A percentile compares a stretch with the other conserved stretches of the same genome.
phyloP scores from a whole-genome alignment of 2,797 vertebrate genomes.

The Benthosema pterotum region DNA sequence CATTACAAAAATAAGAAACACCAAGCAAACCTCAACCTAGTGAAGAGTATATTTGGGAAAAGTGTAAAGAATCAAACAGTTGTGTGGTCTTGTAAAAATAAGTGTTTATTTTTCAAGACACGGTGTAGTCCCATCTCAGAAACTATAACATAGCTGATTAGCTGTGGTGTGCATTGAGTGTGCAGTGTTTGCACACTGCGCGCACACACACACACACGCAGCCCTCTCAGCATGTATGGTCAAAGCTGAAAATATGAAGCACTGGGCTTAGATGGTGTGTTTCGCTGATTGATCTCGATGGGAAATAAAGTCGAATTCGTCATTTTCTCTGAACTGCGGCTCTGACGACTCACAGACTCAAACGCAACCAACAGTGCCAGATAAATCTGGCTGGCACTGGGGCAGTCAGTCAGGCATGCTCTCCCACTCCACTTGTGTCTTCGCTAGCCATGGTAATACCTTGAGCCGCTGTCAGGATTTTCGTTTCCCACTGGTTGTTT shows the following conservation, averaged over 20 bases:
- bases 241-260: constrained; percentile 31
- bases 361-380: constrained; percentile 9
- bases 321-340: constrained; percentile 14
- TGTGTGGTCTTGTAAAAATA: constrained; percentile 4
- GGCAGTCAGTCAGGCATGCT: constrained; percentile 33
- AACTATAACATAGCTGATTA: not conserved
- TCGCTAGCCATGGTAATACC: constrained; percentile 37
- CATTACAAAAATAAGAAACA: constrained; percentile 12
- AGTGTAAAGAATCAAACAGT: not conserved
- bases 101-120: constrained; percentile 1
- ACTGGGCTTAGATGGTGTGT: constrained; percentile 26
- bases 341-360: constrained; percentile 37
- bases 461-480: constrained; percentile 24
- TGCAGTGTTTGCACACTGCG: too few relatives aligned
- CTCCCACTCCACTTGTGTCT: constrained; percentile 13
- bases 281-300: constrained; percentile 27
- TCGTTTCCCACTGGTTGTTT: constrained; percentile 30
- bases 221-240: constrained; percentile 26
- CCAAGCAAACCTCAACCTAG: too few relatives aligned
- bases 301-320: constrained; percentile 20
- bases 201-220: constrained; percentile 8
- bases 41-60: not conserved
- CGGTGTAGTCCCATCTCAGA: not conserved
- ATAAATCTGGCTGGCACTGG: constrained; percentile 18
- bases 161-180: not conserved